Evolutionary conservation across 2,113 vertebrate genomes (phyloP).

Genomic region (Periophthalmus modestus): DNA sequence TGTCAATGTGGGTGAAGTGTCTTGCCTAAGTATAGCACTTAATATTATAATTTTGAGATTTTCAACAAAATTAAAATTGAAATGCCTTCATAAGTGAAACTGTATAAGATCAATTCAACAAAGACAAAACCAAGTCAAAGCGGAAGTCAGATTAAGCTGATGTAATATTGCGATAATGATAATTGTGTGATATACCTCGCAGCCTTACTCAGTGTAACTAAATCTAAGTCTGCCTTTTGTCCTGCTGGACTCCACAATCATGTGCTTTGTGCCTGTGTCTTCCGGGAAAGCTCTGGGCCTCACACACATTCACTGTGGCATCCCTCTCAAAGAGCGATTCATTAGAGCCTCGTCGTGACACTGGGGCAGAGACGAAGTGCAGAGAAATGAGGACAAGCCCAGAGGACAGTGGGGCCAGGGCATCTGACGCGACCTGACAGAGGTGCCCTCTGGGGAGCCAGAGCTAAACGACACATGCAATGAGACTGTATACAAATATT

Average conservation of each 20-base stretch:
- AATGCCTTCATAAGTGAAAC: too few relatives aligned
- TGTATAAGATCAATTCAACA: too few relatives aligned
- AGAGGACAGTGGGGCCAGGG: conserved; percentile 19
- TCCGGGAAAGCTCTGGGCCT: conserved; percentile 56
- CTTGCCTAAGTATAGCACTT: too few relatives aligned
- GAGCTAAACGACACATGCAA: not conserved
- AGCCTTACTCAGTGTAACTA: not conserved
- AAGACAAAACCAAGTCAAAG: too few relatives aligned
- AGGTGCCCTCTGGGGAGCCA: not conserved
- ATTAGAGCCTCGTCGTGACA: conserved; percentile 60
- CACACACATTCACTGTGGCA: conserved; percentile 47
- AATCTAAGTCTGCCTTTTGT: conserved; percentile 42
- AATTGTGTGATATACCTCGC: not conserved
- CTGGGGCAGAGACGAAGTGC: conserved; percentile 48
- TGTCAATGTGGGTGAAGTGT: too few relatives aligned
- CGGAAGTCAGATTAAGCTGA: too few relatives aligned
- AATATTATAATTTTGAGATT: too few relatives aligned
- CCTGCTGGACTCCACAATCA: conserved; percentile 51
- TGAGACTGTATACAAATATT: not conserved
- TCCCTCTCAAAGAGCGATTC: conserved; percentile 64
- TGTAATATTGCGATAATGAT: too few relatives aligned
- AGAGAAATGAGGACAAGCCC: conserved; percentile 26
- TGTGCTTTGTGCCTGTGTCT: conserved; percentile 55
- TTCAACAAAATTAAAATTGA: too few relatives aligned
- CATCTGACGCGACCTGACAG: conserved; percentile 33